Base-by-base conservation (phyloP, 2,888 invertebrate genomes). In the Gymnocheta viridis region DNA sequence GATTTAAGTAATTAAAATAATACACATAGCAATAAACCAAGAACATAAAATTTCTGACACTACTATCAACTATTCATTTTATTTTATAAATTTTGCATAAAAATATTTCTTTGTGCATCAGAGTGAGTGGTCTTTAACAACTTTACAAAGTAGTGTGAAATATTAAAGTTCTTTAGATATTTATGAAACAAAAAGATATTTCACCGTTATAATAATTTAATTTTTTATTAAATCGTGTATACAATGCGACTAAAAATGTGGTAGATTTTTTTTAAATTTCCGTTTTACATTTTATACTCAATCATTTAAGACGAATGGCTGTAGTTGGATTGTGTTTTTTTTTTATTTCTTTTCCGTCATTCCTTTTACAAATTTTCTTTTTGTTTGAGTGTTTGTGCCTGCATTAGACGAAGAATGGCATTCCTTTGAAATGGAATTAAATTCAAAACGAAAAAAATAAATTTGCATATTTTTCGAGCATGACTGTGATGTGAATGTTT, bases 361-460 rank as follows among this genome's bases (percentile, higher is more conserved):
- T 67, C 6, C 19, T 58, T 35, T 60, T 56, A 12, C 24, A 32
- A n/a, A n/a, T n/a, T 47, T 60, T 72, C 54, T 24, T 10, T 49
- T 80, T 6, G 47, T 38, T 35, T 66, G 41, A 62, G 44, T 64
- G 73, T 38, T 24, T 35, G 51, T 60, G 56, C 19, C 12, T 54
- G 17, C 1, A 51, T 17, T 44, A 47, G 27, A 29, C 47, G 29
- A 66, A 54, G 35, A 47, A 73, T 35, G 2, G 79, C 58, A 80
- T 83, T 83, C 80, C 70, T 80, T 69, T 44, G 22, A 80, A 70
- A 76, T 70, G n/a, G 10, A 62, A 62, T 41, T 44, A 27, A 60
- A 29, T 47, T 56, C 32, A 79, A 79, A 67, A 60, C 49, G 74
- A 72, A 72, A 54, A 14, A 49, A 69, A 49, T 27, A 35, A 60